Conservation (phyloP, 2,888 invertebrate genomes). For the Marronus borbonicus region DNA sequence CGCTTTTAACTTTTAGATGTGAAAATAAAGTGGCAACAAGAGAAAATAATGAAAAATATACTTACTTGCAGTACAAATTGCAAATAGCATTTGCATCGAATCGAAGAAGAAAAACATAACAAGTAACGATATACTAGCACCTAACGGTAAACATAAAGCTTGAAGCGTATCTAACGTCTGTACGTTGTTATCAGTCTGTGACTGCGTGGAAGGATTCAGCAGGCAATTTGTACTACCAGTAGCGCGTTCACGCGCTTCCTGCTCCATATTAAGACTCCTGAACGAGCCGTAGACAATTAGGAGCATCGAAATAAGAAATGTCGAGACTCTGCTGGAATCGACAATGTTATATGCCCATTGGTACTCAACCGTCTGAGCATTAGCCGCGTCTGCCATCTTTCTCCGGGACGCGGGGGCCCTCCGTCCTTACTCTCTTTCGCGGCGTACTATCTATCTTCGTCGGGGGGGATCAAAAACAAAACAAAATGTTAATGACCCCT, state of each 20-base stretch:
- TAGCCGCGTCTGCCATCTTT: constrained; percentile 55
- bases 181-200: constrained; percentile 71
- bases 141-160: constrained; percentile 95
- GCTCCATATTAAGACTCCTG: constrained; percentile 96
- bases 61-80: constrained; percentile 97
- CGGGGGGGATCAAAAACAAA: constrained; percentile 50
- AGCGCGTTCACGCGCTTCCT: constrained; percentile 86
- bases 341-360: constrained; percentile 96
- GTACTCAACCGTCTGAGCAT: constrained; percentile 72
- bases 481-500: constrained; percentile 57
- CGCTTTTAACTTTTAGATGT: not conserved
- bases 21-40: not conserved
- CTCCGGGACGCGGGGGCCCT: constrained; percentile 7
- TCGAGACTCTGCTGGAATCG: constrained; percentile 97
- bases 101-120: constrained; percentile 99
- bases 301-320: constrained; percentile 97
- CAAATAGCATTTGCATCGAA: constrained; percentile 97
- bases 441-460: constrained; percentile 48
- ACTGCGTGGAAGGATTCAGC: constrained; percentile 65
- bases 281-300: constrained; percentile 98
- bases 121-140: constrained; percentile 95
- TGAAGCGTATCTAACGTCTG: constrained; percentile 98
- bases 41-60: constrained; percentile 59
- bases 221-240: constrained; percentile 70
- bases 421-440: constrained; percentile 12